Percentiles rank a stretch among this genome's conserved stretches.
phyloP scores from a whole-genome alignment of 2,113 vertebrate genomes.

The Oreotragus oreotragus region DNA sequence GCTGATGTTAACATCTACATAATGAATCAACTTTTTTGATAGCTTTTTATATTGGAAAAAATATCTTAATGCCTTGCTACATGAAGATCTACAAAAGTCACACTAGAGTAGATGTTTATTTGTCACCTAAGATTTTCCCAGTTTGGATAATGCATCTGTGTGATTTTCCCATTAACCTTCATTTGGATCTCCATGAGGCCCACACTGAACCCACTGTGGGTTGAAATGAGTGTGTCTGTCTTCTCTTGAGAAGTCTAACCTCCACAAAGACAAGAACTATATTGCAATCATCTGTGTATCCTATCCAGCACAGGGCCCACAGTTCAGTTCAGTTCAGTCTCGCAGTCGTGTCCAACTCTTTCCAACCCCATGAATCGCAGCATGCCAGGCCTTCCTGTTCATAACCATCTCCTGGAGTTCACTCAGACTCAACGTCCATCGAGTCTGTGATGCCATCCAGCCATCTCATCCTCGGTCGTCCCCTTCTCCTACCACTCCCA shows the following conservation, averaged over 20 bases:
- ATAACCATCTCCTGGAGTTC: too few species aligned
- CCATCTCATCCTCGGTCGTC: too few species aligned
- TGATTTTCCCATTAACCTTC: background rate
- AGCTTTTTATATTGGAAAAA: background rate
- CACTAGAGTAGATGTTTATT: background rate
- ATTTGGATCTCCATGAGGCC: background rate
- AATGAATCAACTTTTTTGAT: background rate
- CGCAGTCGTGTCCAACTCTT: too few species aligned
- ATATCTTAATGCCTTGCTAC: background rate
- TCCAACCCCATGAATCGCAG: too few species aligned
- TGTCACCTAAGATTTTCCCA: background rate
- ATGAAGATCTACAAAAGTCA: background rate
- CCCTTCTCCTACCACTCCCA: too few species aligned
- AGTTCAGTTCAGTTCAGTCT: too few species aligned
- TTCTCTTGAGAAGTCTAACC: background rate
- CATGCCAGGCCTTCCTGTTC: too few species aligned
- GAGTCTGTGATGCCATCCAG: too few species aligned
- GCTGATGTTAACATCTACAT: background rate
- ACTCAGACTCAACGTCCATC: too few species aligned
- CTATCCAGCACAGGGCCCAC: background rate
- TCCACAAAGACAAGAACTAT: background rate
- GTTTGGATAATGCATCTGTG: background rate
- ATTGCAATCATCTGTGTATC: background rate
- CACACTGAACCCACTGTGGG: background rate
- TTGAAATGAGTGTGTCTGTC: background rate